Conservation (phyloP, 2,888 invertebrate genomes). For the Sphinx pinastri region DNA sequence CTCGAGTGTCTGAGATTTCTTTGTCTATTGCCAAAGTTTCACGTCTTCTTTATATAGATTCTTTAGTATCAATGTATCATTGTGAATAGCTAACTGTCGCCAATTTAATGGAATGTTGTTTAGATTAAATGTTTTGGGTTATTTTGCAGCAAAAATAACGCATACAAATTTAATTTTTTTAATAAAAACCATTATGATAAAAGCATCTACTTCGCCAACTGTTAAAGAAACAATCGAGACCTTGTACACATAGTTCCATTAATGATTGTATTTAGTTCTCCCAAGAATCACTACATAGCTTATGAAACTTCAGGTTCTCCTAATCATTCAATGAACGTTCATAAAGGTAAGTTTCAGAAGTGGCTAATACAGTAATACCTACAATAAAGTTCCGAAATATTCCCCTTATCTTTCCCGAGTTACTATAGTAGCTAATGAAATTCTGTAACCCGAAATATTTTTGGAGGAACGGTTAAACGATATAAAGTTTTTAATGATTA, state of each 20-base stretch:
- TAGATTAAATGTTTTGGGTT: background rate
- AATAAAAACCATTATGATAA: too few relatives aligned
- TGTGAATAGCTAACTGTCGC: constrained; percentile 10
- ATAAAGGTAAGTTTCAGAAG: background rate
- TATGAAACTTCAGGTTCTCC: too few relatives aligned
- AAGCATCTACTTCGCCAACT: too few relatives aligned
- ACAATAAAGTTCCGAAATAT: background rate
- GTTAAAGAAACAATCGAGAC: too few relatives aligned
- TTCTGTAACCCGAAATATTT: background rate
- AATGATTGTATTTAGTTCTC: too few relatives aligned
- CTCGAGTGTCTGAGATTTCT: background rate
- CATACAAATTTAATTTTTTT: background rate
- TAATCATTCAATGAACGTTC: background rate
- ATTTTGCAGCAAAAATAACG: background rate
- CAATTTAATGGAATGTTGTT: background rate
- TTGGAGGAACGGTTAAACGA: background rate
- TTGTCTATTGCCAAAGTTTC: constrained; percentile 19
- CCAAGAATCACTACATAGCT: too few relatives aligned
- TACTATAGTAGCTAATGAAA: background rate
- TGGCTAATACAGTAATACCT: background rate
- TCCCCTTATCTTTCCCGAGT: background rate
- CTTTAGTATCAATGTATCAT: background rate
- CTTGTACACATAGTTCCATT: too few relatives aligned
- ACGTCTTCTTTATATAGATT: background rate
- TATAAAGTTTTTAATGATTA: background rate